Percentiles rank a stretch among this genome's conserved stretches.
Conservation (phyloP, 2,113 vertebrate species). For the Apeltes quadracus region DNA sequence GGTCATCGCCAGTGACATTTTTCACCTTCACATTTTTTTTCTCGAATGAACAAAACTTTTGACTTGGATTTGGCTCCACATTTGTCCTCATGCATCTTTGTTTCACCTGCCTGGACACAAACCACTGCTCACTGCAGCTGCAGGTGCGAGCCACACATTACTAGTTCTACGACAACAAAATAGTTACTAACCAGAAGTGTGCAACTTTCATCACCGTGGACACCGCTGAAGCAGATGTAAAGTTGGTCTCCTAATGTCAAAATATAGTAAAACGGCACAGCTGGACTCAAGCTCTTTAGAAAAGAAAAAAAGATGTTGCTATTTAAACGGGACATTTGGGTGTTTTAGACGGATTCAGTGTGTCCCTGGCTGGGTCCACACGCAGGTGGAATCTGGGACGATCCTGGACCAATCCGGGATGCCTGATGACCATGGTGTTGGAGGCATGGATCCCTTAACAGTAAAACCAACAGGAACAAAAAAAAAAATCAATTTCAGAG, state of each 20-base stretch:
- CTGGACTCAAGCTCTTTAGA: neutral
- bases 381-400: neutral
- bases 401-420: neutral
- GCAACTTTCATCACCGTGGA: neutral
- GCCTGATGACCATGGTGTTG: neutral
- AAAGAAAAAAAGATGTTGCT: neutral
- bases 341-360: neutral
- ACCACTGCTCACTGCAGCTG: neutral
- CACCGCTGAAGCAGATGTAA: neutral
- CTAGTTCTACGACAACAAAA: too few relatives aligned
- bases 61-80: too few relatives aligned
- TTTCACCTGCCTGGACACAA: slow-evolving; percentile 12
- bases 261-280: neutral
- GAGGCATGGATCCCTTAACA: neutral
- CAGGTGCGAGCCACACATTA: neutral
- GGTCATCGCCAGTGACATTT: too few relatives aligned
- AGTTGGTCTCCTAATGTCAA: neutral
- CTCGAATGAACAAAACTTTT: too few relatives aligned
- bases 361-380: too few relatives aligned
- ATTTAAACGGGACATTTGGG: neutral
- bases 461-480: neutral
- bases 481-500: neutral
- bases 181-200: too few relatives aligned
- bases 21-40: too few relatives aligned
- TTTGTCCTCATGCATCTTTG: neutral